phyloP scores from a whole-genome alignment of 2,113 vertebrate genomes.

The Aplodontia rufa region DNA sequence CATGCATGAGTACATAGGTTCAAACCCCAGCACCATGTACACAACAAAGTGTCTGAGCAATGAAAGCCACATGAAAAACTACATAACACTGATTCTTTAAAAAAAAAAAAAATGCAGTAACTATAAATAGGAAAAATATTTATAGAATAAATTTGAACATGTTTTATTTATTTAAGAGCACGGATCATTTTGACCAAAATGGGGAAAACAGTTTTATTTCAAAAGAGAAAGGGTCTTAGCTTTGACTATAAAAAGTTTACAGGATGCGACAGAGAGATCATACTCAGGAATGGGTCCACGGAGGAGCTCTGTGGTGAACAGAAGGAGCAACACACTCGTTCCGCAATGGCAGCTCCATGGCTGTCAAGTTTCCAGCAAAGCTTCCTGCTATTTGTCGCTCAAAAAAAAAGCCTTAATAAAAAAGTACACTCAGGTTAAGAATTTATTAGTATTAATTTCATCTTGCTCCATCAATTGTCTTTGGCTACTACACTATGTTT shows the following conservation, averaged over 20 bases:
- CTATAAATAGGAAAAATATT: background rate
- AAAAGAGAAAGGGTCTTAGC: background rate
- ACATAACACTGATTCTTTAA: too few species aligned
- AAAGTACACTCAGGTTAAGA: slow-evolving; percentile 27
- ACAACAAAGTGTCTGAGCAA: too few species aligned
- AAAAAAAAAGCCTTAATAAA: too few species aligned
- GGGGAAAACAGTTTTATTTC: background rate
- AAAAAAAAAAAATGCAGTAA: background rate
- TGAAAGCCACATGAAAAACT: too few species aligned
- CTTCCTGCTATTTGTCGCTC: background rate
- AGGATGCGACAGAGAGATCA: background rate
- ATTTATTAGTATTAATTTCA: background rate
- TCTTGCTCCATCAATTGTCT: background rate
- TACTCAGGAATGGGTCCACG: accelerated
- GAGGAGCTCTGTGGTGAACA: accelerated
- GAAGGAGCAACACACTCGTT: accelerated
- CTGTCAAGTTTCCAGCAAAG: accelerated
- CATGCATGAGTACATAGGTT: too few species aligned
- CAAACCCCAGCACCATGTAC: too few species aligned
- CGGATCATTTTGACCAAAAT: background rate
- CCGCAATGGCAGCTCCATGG: accelerated
- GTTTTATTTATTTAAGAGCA: background rate
- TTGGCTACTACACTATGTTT: background rate
- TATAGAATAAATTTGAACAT: background rate
- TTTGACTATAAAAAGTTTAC: background rate